Evolutionary conservation across 2,113 vertebrate genomes (phyloP).

Genomic region (Fukomys damarensis): DNA sequence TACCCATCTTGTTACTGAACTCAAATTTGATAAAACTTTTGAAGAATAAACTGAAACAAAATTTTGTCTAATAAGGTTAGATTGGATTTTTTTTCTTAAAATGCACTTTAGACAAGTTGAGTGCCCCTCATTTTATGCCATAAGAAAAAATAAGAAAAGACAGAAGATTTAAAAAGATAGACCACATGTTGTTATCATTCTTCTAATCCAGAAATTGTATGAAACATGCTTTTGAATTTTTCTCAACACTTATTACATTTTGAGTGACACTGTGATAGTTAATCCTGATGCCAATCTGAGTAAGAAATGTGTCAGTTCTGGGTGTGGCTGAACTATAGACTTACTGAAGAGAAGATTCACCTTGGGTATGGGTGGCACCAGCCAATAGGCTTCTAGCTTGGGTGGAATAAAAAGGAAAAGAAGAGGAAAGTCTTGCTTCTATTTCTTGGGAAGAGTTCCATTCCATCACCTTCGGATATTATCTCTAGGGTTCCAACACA

Average conservation of each 20-base stretch:
- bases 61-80: not conserved
- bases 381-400: too few species aligned
- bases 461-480: not conserved
- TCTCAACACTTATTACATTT: not conserved
- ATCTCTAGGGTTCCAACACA: not conserved
- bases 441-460: not conserved
- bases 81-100: not conserved
- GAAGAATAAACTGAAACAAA: not conserved
- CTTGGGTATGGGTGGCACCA: not conserved
- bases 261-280: not conserved
- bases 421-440: not conserved
- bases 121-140: not conserved
- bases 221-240: not conserved
- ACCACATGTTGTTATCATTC: not conserved
- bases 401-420: not conserved
- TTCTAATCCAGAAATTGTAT: not conserved
- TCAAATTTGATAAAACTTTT: not conserved
- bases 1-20: not conserved
- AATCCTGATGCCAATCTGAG: not conserved
- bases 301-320: not conserved
- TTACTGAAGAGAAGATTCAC: not conserved
- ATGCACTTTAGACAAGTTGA: not conserved
- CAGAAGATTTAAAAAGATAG: not conserved
- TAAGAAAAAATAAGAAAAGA: constrained; percentile 1
- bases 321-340: not conserved